phyloP scores from a whole-genome alignment of 2,888 invertebrate genomes.

The Melolontha melolontha region DNA sequence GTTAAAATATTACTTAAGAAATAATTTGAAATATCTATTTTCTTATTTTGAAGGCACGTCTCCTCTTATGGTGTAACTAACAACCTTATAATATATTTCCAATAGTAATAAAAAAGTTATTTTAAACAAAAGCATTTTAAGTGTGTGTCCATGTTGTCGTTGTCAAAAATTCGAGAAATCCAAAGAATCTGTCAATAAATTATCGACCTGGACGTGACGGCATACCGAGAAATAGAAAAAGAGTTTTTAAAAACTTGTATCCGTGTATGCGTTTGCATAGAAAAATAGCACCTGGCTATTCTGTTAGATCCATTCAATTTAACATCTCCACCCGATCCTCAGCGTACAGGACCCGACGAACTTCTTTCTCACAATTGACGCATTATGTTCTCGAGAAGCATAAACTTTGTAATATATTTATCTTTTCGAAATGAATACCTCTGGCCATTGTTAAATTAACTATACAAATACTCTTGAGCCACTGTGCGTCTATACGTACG shows the following conservation, averaged over 20 bases:
- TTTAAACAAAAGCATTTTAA: too few relatives aligned
- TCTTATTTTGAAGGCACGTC: too few relatives aligned
- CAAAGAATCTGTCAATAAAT: constrained; percentile 29
- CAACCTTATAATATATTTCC: too few relatives aligned
- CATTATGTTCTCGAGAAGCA: neutral
- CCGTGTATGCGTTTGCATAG: too few relatives aligned
- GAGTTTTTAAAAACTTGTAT: constrained; percentile 25
- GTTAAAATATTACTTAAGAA: too few relatives aligned
- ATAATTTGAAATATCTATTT: too few relatives aligned
- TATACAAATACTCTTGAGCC: too few relatives aligned
- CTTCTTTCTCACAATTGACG: constrained; percentile 5
- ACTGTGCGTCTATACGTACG: too few relatives aligned
- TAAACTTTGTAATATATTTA: constrained; percentile 11
- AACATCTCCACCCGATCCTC: neutral
- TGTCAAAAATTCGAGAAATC: neutral
- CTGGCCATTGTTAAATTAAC: neutral
- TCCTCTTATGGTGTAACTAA: too few relatives aligned
- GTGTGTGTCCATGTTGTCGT: neutral
- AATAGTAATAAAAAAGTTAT: too few relatives aligned
- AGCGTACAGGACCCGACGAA: neutral
- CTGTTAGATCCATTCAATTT: constrained; percentile 9
- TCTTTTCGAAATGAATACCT: constrained; percentile 1
- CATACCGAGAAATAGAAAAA: constrained; percentile 3
- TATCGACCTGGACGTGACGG: constrained; percentile 8
- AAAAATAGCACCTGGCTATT: constrained; percentile 30